Conservation (phyloP, 1,140 invertebrate genomes). For the Mycetomoellerius zeteki region DNA sequence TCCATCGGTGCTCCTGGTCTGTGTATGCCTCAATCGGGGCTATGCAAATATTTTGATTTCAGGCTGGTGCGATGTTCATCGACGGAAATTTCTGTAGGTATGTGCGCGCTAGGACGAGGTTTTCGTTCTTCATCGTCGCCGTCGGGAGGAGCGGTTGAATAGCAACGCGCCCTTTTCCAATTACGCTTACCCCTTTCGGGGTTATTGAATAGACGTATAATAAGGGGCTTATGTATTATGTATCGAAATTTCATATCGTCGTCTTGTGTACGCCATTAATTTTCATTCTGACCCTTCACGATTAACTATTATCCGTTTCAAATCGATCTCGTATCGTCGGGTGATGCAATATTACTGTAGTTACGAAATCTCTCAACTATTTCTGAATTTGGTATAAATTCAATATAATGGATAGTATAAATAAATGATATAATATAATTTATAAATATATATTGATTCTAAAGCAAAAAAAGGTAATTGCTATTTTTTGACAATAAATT, state of each 20-base stretch:
- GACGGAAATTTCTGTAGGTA: slow-evolving; percentile 58
- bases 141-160: slow-evolving; percentile 15
- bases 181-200: slow-evolving; percentile 30
- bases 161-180: slow-evolving; percentile 37
- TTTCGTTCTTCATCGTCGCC: slow-evolving; percentile 13
- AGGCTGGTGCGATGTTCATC: slow-evolving; percentile 64
- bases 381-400: no score
- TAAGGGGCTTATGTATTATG: background rate
- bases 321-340: background rate
- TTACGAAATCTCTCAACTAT: background rate
- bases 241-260: slow-evolving; percentile 31
- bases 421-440: no score
- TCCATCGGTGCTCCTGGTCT: slow-evolving; percentile 42
- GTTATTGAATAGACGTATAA: slow-evolving; percentile 15
- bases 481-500: no score
- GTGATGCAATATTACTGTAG: background rate
- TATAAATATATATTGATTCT: background rate
- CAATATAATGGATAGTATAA: no score
- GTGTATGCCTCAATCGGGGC: slow-evolving; percentile 62
- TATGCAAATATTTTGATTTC: slow-evolving; percentile 72
- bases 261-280: slow-evolving; percentile 6
- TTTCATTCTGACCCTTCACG: slow-evolving; percentile 20
- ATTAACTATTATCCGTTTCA: background rate
- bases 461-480: background rate
- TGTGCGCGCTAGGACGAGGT: background rate